Evolutionary conservation across 2,888 invertebrate species (phyloP).

Genomic region (Cheilosia pagana): DNA sequence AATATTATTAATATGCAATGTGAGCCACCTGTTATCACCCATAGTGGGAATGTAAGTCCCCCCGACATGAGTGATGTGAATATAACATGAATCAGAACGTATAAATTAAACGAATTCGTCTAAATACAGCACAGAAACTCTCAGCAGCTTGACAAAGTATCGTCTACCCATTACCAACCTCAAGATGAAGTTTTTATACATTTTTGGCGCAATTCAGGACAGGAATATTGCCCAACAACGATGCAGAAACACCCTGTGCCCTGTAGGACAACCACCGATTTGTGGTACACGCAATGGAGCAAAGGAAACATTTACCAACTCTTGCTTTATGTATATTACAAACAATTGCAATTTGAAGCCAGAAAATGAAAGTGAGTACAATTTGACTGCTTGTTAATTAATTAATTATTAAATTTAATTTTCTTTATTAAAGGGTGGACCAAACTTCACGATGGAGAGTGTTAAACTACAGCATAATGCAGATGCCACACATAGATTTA

Average conservation of each 20-base stretch:
- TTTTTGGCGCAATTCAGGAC: neutral
- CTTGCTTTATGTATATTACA: slow-evolving; percentile 28
- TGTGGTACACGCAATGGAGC: neutral
- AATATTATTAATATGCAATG: too few species aligned
- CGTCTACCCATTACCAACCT: neutral
- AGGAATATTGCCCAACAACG: slow-evolving; percentile 17
- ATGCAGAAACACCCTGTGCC: slow-evolving; percentile 23
- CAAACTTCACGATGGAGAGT: slow-evolving; percentile 9
- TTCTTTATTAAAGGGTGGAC: slow-evolving; percentile 8
- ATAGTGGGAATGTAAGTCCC: neutral
- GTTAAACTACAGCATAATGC: neutral
- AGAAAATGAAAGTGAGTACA: slow-evolving; percentile 2
- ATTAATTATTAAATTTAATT: too few species aligned
- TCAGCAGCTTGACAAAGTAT: neutral
- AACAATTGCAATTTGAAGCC: slow-evolving; percentile 38
- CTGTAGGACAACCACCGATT: neutral
- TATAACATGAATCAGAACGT: neutral
- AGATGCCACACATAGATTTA: too few species aligned
- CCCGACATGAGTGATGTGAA: neutral
- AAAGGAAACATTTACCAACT: slow-evolving; percentile 15
- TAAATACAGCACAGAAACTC: neutral
- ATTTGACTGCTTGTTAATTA: too few species aligned
- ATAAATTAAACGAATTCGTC: neutral
- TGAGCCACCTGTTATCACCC: too few species aligned
- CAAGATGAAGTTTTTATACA: slow-evolving; percentile 16